Percentiles rank a stretch among this genome's conserved stretches.
Evolutionary conservation across 2,113 vertebrate genomes (phyloP).

Genomic region (Trachemys scripta): DNA sequence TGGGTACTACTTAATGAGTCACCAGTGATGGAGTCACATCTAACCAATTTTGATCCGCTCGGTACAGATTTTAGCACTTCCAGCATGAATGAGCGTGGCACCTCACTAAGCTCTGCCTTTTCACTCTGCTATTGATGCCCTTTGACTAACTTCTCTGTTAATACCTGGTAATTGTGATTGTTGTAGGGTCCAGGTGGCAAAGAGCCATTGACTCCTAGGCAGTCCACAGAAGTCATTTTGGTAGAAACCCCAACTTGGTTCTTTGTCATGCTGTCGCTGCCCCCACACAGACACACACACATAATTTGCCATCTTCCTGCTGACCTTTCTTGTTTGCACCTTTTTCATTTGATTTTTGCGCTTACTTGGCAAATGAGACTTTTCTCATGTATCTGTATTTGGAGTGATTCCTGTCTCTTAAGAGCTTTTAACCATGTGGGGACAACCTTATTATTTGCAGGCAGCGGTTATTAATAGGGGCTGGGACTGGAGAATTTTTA

Average conservation of each 20-base stretch:
- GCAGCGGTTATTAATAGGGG: neutral
- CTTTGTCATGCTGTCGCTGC: neutral
- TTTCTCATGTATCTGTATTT: neutral
- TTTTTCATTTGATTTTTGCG: neutral
- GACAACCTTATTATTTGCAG: neutral
- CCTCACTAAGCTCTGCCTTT: neutral
- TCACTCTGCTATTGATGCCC: neutral
- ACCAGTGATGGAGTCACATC: constrained; percentile 20
- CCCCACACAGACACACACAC: neutral
- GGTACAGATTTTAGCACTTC: constrained; percentile 24
- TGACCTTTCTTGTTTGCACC: constrained; percentile 27
- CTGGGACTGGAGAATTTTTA: neutral
- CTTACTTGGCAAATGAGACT: neutral
- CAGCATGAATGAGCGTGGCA: constrained; percentile 10
- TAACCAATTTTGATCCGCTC: constrained; percentile 56
- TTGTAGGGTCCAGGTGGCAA: constrained; percentile 25
- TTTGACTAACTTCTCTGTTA: neutral
- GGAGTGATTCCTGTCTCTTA: neutral
- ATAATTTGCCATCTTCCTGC: neutral
- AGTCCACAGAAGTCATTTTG: neutral
- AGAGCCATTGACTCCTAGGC: neutral
- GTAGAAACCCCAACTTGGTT: neutral
- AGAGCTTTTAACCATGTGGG: neutral
- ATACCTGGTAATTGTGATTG: neutral
- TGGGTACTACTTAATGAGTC: constrained; percentile 3